phyloP scores from a whole-genome alignment of 1,140 invertebrate species.

The Laupala kohalensis region DNA sequence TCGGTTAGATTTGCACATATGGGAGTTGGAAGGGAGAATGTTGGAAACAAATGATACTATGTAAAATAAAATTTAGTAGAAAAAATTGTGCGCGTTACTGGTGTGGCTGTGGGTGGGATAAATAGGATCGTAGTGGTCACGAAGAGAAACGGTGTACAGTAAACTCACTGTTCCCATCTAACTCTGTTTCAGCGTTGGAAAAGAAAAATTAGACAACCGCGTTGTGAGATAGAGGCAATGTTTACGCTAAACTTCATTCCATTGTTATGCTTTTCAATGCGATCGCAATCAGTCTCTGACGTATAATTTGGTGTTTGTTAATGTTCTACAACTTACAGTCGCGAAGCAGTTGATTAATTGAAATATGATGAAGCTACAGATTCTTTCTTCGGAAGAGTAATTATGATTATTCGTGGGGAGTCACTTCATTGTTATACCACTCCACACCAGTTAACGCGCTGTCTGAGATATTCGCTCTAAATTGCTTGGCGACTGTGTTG shows the following conservation, averaged over 20 bases:
- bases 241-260: too few species aligned
- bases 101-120: neutral
- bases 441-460: too few species aligned
- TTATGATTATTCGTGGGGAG: neutral
- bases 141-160: neutral
- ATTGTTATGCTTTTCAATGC: too few species aligned
- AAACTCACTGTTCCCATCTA: neutral
- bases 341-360: too few species aligned
- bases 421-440: neutral
- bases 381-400: neutral
- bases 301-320: too few species aligned
- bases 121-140: neutral
- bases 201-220: too few species aligned
- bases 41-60: neutral
- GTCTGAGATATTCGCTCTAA: neutral
- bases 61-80: neutral
- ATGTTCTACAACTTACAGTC: too few species aligned
- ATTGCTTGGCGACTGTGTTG: neutral
- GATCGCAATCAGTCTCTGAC: too few species aligned
- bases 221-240: too few species aligned
- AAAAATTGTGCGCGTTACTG: neutral
- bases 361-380: neutral
- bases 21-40: neutral
- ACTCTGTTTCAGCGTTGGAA: too few species aligned
- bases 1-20: neutral